Conservation (phyloP, 2,888 invertebrate genomes). For the Mellilla xanthometata region DNA sequence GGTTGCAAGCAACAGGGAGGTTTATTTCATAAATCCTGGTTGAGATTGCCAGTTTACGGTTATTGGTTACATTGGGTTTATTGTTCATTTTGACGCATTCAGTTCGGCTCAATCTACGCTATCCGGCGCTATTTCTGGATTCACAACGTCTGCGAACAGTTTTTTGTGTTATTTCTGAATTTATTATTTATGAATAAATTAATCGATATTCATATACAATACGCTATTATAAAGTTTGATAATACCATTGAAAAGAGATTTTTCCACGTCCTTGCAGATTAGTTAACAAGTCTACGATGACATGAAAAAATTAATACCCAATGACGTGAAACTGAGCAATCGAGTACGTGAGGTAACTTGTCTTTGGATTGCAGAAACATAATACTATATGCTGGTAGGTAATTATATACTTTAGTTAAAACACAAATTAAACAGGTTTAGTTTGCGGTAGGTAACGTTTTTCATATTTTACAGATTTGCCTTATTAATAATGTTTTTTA, state of each 20-base stretch:
- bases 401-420: constrained; percentile 36
- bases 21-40: constrained; percentile 57
- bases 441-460: constrained; percentile 10
- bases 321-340: constrained; percentile 1
- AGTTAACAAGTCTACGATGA: constrained; percentile 4
- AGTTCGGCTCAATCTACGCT: constrained; percentile 46
- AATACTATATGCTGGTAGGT: constrained; percentile 37
- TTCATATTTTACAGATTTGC: no score
- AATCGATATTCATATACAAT: no score
- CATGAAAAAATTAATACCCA: not conserved
- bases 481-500: no score
- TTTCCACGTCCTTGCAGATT: constrained; percentile 2
- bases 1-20: constrained; percentile 37
- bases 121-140: constrained; percentile 43
- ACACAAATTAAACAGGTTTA: no score
- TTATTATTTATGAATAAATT: no score
- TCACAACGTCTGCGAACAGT: constrained; percentile 31
- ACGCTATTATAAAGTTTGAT: no score
- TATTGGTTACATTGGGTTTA: constrained; percentile 59
- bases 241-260: not conserved
- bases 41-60: constrained; percentile 56
- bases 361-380: constrained; percentile 34
- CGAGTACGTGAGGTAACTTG: constrained; percentile 19
- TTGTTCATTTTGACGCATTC: constrained; percentile 58
- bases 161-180: constrained; percentile 28